Base-by-base conservation (phyloP, 64 coral and sea anemone genomes). In the Pocillopora verrucosa region DNA sequence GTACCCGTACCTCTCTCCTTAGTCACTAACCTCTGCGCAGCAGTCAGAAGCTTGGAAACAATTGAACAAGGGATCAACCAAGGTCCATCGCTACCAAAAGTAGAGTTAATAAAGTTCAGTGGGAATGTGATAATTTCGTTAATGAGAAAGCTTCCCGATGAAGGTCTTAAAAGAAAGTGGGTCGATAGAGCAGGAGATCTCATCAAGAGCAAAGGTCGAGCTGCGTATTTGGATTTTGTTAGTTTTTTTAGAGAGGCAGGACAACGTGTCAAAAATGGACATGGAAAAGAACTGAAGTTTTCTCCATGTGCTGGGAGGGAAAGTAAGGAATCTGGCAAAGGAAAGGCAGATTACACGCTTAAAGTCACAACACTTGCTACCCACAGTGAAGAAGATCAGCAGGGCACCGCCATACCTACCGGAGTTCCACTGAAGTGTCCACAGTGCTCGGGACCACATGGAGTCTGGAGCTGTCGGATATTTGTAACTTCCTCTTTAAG, bases 141-240 rank as follows among this genome's bases (percentile, higher is more conserved):
- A 30, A 92, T 94, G 92, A 92, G 83, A 77, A 96, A 96, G 80
- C 75, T 96, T 36, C 87, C 88, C 12, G 90, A 96, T 60, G 90
- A 93, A 15, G 85, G 78, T 35, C 78, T 97, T 12, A 93, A 93
- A 16, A 93, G 84, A 58, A 91, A 93, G 34, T 93, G 91, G 91
- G 88, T 88, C 2, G 84, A 97, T 24, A 87, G 63, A 60, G 95
- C 91, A 24, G 91, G 95, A 72, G 84, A 93, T 69, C 76, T 93
- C 19, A 93, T 97, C 35, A 82, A 77, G 38, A 11, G 58, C 25
- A 91, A 91, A 79, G 84, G 91, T 10, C 45, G 37, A 56, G 37
- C 64, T n/a, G 78, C 87, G 12, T 96, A 88, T 76, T 37, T 57
- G 5, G 91, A 91, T 15, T 93, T 93, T 78, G 91, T 93, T 0